Percentiles rank a stretch among this genome's conserved stretches.
phyloP scores from a whole-genome alignment of 2,888 invertebrate genomes.

The Amiota mariae region DNA sequence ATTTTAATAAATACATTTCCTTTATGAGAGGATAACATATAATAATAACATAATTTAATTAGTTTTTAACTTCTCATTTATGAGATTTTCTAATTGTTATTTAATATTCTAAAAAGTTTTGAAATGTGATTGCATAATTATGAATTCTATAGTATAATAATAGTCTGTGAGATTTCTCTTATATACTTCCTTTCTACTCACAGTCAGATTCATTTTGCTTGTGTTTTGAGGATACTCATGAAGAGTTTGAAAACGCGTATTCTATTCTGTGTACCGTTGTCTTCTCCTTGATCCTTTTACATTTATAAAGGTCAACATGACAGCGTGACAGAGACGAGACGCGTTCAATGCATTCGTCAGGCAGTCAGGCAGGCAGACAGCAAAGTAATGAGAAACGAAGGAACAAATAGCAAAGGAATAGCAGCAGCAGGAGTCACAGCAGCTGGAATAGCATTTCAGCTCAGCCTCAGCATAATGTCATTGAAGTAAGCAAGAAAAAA shows the following conservation, averaged over 20 bases:
- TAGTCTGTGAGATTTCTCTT: not conserved
- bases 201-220: not conserved
- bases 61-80: no score
- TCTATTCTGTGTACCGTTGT: not conserved
- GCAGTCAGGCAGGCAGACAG: not conserved
- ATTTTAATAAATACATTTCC: no score
- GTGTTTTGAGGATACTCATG: constrained; percentile 12
- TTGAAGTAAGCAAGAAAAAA: not conserved
- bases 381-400: constrained; percentile 7
- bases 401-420: constrained; percentile 12
- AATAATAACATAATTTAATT: no score
- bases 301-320: not conserved
- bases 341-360: not conserved
- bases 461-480: not conserved
- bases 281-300: not conserved
- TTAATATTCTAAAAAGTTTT: no score
- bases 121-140: constrained; percentile 7
- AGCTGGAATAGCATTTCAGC: not conserved
- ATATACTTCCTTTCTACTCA: not conserved
- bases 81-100: no score
- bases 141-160: not conserved
- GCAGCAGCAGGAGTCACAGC: constrained; percentile 17
- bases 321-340: not conserved
- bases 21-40: no score
- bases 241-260: constrained; percentile 9